Evolutionary conservation across 2,888 invertebrate species (phyloP), one percentile per base, ranked within the genome.

Genomic region (Doris montereyensis): DNA sequence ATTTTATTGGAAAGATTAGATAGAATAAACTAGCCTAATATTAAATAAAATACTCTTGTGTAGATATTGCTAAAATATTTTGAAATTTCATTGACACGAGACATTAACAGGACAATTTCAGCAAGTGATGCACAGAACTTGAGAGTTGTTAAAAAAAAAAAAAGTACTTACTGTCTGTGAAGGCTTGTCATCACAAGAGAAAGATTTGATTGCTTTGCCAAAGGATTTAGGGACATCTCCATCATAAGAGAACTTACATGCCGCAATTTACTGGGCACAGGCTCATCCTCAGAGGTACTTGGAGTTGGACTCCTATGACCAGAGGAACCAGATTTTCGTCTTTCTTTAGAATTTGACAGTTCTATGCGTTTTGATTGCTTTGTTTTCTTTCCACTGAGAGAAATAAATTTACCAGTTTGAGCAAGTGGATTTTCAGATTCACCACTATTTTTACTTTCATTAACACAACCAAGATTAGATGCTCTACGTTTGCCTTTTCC

Each of bases 171-270:
- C 79, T 73, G 68, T 32, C 77, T 77, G 60, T 80, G 82, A 21
- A 82, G 75, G 41, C 82, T 82, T 24, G 82, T 82, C 79, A 82
- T 68, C 26, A 82, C 82, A 2, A 82, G 34, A 0, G 82, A 81
- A 21, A 76, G 74, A 8, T 70, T 21, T 8, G 28, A 41, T 65
- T 35, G 57, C 26, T 28, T 41, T 0, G 2, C 10, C 1, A 13
- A 17, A 2, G 57, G 28, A 24, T 28, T 21, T 1, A 24, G n/a
- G 2, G 70, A 26, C 24, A 70, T 41, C 26, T 71, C 79, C 76
- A 79, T 76, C 30, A 79, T 13, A 8, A 79, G 65, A 1, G 79
- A 79, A 13, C 71, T 58, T 5, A 76, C 79, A 71, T 79, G 79
- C 0, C 76, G 71, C 52, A 76, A 24, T 13, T 60, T 30, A 75